A percentile compares a stretch with the other conserved stretches of the same genome.
phyloP scores from a whole-genome alignment of 2,888 invertebrate species.

The Icerya purchasi region DNA sequence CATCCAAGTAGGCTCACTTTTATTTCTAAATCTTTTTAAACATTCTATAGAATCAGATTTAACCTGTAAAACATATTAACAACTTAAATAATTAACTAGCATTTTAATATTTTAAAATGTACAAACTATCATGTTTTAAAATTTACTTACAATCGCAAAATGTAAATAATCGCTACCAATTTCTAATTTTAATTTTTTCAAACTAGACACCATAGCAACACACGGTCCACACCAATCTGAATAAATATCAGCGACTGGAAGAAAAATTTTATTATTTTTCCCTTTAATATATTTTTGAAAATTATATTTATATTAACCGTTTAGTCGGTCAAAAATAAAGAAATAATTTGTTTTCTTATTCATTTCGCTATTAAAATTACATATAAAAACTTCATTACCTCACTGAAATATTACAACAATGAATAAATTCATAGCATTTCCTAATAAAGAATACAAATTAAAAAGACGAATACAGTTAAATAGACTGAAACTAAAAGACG shows the following conservation, averaged over 20 bases:
- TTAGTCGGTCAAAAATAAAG: too few relatives aligned
- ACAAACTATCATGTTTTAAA: not conserved
- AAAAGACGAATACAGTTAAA: too few relatives aligned
- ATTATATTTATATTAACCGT: too few relatives aligned
- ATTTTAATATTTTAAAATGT: not conserved
- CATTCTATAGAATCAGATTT: conserved; percentile 53
- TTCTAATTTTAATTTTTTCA: conserved; percentile 72
- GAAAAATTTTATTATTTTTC: conserved; percentile 5
- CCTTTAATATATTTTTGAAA: not conserved
- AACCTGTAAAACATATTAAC: conserved; percentile 31
- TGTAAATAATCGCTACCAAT: conserved; percentile 60
- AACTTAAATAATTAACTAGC: not conserved
- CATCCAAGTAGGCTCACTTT: conserved; percentile 78
- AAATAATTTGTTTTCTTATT: too few relatives aligned
- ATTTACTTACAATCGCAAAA: conserved; percentile 45
- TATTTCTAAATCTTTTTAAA: conserved; percentile 51
- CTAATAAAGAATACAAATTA: too few relatives aligned
- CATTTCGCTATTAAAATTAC: too few relatives aligned
- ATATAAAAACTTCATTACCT: too few relatives aligned
- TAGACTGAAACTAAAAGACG: too few relatives aligned
- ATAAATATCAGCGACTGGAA: conserved; percentile 60
- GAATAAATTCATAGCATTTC: too few relatives aligned
- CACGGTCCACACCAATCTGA: conserved; percentile 86
- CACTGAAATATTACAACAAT: too few relatives aligned
- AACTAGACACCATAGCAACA: conserved; percentile 55